Conservation (phyloP, 2,888 invertebrate genomes). For the Oeneis ivallda region DNA sequence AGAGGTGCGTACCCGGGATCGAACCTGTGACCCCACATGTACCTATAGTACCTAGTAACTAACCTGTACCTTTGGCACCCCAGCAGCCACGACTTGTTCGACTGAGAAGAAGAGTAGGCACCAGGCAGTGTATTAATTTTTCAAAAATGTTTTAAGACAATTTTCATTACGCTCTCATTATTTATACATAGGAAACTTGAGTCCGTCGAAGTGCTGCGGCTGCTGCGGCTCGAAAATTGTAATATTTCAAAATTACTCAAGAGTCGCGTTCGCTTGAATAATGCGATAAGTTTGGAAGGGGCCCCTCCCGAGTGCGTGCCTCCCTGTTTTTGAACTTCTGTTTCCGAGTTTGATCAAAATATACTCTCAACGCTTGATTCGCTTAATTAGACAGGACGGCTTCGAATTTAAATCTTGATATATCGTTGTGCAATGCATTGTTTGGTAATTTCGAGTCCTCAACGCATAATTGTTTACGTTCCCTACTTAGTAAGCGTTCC, state of each 20-base stretch:
- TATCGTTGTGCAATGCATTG: conserved; percentile 1
- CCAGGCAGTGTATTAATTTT: neutral
- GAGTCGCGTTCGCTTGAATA: conserved; percentile 81
- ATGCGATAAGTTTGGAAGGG: conserved; percentile 76
- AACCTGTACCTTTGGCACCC: too few relatives aligned
- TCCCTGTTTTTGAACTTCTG: conserved; percentile 74
- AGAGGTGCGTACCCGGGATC: too few relatives aligned
- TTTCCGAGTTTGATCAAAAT: conserved; percentile 76
- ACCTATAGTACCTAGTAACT: too few relatives aligned
- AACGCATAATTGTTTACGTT: neutral
- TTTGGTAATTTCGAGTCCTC: conserved; percentile 2
- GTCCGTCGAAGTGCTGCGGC: conserved; percentile 56
- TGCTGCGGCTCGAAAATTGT: conserved; percentile 76
- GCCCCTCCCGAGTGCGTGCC: conserved; percentile 67
- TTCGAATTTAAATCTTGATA: conserved; percentile 19
- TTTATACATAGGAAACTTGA: conserved; percentile 38
- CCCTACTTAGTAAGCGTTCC: neutral
- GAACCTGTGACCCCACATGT: too few relatives aligned
- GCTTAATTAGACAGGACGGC: conserved; percentile 44
- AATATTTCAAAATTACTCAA: conserved; percentile 83
- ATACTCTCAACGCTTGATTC: conserved; percentile 57
- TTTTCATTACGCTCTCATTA: conserved; percentile 18
- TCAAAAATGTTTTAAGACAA: conserved; percentile 7
- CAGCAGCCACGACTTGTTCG: too few relatives aligned
- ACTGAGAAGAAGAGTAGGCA: too few relatives aligned